Percentiles rank a stretch among this genome's conserved stretches.
Conservation (phyloP, 2,888 invertebrate species). For the Imbricaverruca yamaguchii region DNA sequence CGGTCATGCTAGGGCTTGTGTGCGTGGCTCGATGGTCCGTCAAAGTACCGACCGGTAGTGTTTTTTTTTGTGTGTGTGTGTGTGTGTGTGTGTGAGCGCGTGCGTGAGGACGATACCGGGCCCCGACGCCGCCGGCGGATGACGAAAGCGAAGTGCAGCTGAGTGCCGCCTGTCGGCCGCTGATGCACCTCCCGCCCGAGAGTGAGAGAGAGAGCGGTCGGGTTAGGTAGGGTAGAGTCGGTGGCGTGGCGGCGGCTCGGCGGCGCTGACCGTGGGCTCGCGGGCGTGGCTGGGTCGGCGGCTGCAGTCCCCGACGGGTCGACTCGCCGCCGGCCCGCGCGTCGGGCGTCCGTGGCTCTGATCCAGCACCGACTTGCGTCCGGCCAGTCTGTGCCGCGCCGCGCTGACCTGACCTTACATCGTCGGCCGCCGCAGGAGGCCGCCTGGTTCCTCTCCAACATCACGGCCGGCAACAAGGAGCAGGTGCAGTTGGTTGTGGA, state of each 20-base stretch:
- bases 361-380: not conserved
- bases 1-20: not conserved
- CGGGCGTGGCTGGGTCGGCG: not conserved
- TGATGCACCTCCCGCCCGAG: not conserved
- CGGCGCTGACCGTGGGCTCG: not conserved
- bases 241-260: not conserved
- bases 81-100: not conserved
- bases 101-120: not conserved
- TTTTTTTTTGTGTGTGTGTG: not conserved
- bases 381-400: not conserved
- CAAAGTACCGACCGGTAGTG: not conserved
- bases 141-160: constrained; percentile 10
- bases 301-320: not conserved
- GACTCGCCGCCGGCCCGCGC: not conserved
- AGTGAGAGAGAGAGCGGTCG: not conserved
- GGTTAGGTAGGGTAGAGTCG: not conserved
- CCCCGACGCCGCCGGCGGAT: not conserved
- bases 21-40: not conserved
- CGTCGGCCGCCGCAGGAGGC: constrained; percentile 58
- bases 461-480: constrained; percentile 95
- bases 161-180: not conserved
- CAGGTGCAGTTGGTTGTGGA: constrained; percentile 95
- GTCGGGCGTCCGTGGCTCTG: not conserved
- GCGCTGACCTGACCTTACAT: not conserved
- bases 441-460: constrained; percentile 97